Conservation (phyloP, 2,888 invertebrate genomes). For the Hirtodrosophila trivittata region DNA sequence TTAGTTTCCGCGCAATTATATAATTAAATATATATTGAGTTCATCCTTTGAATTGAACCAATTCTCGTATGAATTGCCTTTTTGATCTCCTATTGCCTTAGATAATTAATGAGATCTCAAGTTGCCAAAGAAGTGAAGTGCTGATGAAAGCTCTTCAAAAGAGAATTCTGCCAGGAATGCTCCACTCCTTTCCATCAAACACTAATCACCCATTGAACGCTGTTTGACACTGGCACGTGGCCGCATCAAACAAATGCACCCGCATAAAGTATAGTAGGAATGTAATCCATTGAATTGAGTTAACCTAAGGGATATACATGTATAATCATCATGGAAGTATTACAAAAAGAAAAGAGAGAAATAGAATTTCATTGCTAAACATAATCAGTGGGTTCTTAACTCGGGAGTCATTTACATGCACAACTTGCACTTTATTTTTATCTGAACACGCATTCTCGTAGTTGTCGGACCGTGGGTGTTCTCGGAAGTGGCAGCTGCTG, state of each 20-base stretch:
- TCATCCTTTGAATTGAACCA: too few relatives aligned
- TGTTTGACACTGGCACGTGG: constrained; percentile 63
- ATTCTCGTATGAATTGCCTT: too few relatives aligned
- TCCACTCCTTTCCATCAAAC: constrained; percentile 3
- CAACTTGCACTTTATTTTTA: constrained; percentile 48
- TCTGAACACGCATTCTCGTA: constrained; percentile 9
- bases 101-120: too few relatives aligned
- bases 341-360: neutral
- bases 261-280: constrained; percentile 38
- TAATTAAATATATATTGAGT: too few relatives aligned
- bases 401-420: constrained; percentile 32
- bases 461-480: constrained; percentile 48
- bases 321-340: neutral
- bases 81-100: too few relatives aligned
- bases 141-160: neutral
- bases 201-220: constrained; percentile 45
- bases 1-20: too few relatives aligned
- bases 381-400: constrained; percentile 43
- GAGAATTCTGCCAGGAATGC: constrained; percentile 4
- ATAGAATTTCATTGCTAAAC: constrained; percentile 12
- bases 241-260: constrained; percentile 26
- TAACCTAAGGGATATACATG: constrained; percentile 9
- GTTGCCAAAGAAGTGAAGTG: neutral
- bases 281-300: constrained; percentile 3
- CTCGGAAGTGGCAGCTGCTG: constrained; percentile 41